A percentile compares a stretch with the other conserved stretches of the same genome.
phyloP scores from a whole-genome alignment of 1,140 invertebrate species.

The Paraescarpia echinospica region DNA sequence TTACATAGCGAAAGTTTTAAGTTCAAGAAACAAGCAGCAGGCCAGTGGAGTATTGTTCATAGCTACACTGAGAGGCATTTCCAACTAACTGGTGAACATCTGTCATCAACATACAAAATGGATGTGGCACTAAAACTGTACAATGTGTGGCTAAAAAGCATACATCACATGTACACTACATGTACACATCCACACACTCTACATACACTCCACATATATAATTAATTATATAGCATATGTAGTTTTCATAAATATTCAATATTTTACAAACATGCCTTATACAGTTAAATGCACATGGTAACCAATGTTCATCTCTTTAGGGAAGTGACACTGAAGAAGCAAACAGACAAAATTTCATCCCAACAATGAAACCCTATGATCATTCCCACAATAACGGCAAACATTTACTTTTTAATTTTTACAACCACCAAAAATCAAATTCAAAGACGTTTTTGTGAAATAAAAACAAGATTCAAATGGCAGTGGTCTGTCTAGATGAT shows the following conservation, averaged over 20 bases:
- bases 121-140: background rate
- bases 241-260: conserved; percentile 2
- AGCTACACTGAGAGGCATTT: background rate
- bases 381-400: background rate
- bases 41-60: background rate
- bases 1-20: background rate
- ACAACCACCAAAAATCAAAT: background rate
- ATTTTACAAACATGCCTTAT: background rate
- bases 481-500: background rate
- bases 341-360: background rate
- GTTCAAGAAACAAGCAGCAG: background rate
- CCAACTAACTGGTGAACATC: background rate
- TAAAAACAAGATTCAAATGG: background rate
- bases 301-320: background rate
- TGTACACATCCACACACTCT: background rate
- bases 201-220: too few relatives aligned
- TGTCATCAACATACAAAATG: background rate
- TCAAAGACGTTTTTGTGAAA: background rate
- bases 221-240: background rate
- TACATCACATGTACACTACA: background rate
- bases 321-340: background rate
- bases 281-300: background rate
- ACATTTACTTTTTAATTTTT: background rate
- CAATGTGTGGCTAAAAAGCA: background rate
- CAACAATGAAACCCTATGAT: background rate